Evolutionary conservation across 2,888 invertebrate species (phyloP).

Genomic region (Agrochola lychnidis): DNA sequence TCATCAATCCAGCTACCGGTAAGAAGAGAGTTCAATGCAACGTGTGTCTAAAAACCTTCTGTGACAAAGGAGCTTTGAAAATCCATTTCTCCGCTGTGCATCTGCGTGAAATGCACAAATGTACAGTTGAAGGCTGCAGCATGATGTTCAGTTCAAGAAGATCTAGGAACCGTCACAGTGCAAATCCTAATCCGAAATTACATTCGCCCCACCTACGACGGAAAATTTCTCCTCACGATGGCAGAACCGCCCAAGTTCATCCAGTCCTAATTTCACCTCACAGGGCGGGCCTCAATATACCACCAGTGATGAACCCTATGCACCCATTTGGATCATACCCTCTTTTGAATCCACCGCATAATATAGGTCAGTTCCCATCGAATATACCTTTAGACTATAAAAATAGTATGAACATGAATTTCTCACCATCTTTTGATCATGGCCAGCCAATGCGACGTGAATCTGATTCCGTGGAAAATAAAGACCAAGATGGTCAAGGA

Average conservation of each 20-base stretch:
- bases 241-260: slow-evolving; percentile 96
- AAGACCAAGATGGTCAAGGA: slow-evolving; percentile 91
- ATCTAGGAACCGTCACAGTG: slow-evolving; percentile 98
- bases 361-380: slow-evolving; percentile 90
- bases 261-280: slow-evolving; percentile 94
- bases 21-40: slow-evolving; percentile 99
- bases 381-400: slow-evolving; percentile 89
- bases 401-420: slow-evolving; percentile 84
- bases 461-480: slow-evolving; percentile 86
- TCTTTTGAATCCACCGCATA: slow-evolving; percentile 93
- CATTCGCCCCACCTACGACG: slow-evolving; percentile 98
- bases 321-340: slow-evolving; percentile 95
- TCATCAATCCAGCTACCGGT: slow-evolving; percentile 97
- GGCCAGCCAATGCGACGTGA: slow-evolving; percentile 83
- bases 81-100: slow-evolving; percentile 99
- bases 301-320: slow-evolving; percentile 93
- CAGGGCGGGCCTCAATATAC: slow-evolving; percentile 91
- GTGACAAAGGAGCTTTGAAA: slow-evolving; percentile 99
- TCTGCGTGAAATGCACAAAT: slow-evolving; percentile 99
- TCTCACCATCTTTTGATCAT: slow-evolving; percentile 79
- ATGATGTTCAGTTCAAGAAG: slow-evolving; percentile 99
- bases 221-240: slow-evolving; percentile 98
- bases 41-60: slow-evolving; percentile 99
- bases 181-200: slow-evolving; percentile 99
- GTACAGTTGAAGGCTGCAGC: slow-evolving; percentile 99